These are phyloP conservation scores for Chroicocephalus ridibundus DNA, from an alignment of 2,113 vertebrate species.

Conservation along the genomic window DNA sequence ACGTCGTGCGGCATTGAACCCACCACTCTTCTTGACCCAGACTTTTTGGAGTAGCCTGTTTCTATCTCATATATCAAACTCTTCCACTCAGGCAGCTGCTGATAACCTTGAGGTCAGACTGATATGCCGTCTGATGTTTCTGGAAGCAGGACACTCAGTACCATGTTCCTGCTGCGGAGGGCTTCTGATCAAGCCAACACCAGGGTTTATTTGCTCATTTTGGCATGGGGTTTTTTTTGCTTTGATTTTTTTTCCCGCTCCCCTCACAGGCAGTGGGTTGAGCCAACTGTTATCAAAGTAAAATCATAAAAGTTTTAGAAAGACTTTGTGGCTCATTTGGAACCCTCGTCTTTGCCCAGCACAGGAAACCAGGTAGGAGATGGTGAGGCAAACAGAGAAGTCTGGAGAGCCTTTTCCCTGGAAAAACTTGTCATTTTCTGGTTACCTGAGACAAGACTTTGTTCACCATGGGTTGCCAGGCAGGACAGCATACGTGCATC, in stretches of 20 bases:
- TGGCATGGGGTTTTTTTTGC: background rate
- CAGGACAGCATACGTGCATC: background rate
- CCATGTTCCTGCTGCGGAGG: background rate
- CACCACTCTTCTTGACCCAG: background rate
- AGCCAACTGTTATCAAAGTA: background rate
- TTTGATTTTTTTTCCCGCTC: background rate
- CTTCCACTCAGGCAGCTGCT: background rate
- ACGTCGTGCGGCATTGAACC: accelerated
- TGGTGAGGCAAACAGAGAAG: background rate
- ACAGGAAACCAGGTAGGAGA: background rate
- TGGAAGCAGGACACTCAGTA: background rate
- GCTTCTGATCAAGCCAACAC: background rate
- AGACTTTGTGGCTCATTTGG: background rate
- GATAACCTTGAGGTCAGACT: background rate
- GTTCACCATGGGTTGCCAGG: background rate
- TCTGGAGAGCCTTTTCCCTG: background rate
- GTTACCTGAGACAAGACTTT: background rate
- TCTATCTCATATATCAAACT: background rate
- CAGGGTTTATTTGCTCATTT: background rate
- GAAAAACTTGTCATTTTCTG: background rate
- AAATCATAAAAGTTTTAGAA: background rate
- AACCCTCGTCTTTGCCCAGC: background rate
- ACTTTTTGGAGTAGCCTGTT: background rate
- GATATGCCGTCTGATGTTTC: accelerated
- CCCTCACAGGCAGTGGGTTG: background rate